Conservation (phyloP, 1,140 invertebrate species). For the Stenopsyche tienmushanensis region DNA sequence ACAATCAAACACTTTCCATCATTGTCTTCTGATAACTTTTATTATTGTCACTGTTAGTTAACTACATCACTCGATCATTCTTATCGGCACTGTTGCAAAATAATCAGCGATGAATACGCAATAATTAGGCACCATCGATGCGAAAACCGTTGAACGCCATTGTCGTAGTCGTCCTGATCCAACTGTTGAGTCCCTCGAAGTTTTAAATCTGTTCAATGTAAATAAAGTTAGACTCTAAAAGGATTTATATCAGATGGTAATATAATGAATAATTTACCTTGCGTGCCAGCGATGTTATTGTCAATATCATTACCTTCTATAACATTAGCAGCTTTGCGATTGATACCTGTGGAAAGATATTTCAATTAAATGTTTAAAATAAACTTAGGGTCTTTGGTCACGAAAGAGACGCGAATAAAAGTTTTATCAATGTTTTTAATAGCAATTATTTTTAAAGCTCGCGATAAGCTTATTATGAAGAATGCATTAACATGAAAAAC, state of each 20-base stretch:
- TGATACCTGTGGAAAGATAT: conserved; percentile 25
- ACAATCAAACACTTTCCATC: background rate
- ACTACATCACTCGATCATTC: background rate
- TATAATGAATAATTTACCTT: conserved; percentile 38
- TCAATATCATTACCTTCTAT: conserved; percentile 37
- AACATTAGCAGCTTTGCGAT: conserved; percentile 29
- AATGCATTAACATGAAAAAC: too few relatives aligned
- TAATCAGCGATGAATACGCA: background rate
- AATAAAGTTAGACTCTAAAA: background rate
- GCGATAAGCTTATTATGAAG: too few relatives aligned
- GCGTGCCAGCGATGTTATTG: conserved; percentile 35
- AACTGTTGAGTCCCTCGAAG: conserved; percentile 33
- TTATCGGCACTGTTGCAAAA: conserved; percentile 12
- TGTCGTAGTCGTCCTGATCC: conserved; percentile 35
- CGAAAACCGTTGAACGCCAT: background rate
- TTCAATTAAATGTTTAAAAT: background rate
- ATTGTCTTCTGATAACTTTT: too few relatives aligned
- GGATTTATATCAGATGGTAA: background rate
- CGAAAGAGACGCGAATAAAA: too few relatives aligned
- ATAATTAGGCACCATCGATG: too few relatives aligned
- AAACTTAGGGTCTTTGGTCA: too few relatives aligned
- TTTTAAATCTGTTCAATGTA: conserved; percentile 33
- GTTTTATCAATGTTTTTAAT: too few relatives aligned
- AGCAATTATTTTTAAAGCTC: too few relatives aligned
- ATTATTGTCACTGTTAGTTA: background rate